Percentiles rank a stretch among this genome's conserved stretches.
These are phyloP conservation scores for Megaceryle maxima DNA, from an alignment of 2,113 vertebrate species.

Conservation along the genomic window DNA sequence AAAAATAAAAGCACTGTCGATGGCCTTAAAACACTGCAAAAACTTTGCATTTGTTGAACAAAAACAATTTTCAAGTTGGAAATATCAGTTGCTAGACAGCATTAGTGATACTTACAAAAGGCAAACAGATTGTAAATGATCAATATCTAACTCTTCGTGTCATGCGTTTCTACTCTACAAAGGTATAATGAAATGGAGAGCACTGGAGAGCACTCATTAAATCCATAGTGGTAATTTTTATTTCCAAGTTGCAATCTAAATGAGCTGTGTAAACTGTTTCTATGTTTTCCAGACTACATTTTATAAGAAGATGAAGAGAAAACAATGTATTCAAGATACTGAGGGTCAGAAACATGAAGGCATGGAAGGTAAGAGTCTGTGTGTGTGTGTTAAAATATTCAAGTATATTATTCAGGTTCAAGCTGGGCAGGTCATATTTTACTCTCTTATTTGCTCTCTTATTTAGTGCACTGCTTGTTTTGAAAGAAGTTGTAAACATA, in stretches of 20 bases:
- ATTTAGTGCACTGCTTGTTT: neutral
- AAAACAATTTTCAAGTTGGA: neutral
- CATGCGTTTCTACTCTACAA: neutral
- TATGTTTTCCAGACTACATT: constrained; percentile 28
- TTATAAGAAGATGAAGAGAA: constrained; percentile 75
- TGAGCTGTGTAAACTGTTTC: neutral
- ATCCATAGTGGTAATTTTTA: neutral
- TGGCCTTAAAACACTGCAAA: neutral
- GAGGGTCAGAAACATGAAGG: constrained; percentile 65
- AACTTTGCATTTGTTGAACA: neutral
- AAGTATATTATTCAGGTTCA: neutral
- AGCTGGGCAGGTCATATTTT: neutral
- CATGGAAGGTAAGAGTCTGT: constrained; percentile 69
- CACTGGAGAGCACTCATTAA: neutral
- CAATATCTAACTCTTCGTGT: neutral
- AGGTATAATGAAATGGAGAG: neutral
- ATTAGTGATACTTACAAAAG: neutral
- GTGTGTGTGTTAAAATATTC: neutral
- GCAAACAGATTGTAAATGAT: neutral
- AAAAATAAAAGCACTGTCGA: neutral
- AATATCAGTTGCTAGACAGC: neutral
- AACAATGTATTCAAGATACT: constrained; percentile 46
- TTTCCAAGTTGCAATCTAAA: neutral
- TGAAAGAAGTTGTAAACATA: neutral
- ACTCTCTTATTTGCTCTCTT: neutral